A percentile compares a stretch with the other conserved stretches of the same genome.
Conservation (phyloP, 1,140 invertebrate genomes). For the Diorhabda elongata region DNA sequence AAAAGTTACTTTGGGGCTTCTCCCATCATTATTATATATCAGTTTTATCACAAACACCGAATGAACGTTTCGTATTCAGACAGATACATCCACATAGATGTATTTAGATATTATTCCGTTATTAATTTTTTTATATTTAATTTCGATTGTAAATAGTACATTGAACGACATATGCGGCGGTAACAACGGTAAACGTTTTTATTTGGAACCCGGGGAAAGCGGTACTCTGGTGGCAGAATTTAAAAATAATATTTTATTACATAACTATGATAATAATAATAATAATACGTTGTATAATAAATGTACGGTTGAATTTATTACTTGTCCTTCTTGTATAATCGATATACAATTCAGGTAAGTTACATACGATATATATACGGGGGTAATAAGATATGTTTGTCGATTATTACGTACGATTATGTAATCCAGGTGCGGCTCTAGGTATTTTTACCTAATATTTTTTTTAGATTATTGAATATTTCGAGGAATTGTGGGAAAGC, state of each 20-base stretch:
- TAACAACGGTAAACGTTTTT: constrained; percentile 57
- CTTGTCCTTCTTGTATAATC: constrained; percentile 68
- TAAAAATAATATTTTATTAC: constrained; percentile 51
- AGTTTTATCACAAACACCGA: constrained; percentile 4
- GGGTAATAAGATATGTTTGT: no score
- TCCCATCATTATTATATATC: constrained; percentile 7
- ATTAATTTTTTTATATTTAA: not conserved
- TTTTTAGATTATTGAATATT: constrained; percentile 45
- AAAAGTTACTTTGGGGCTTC: constrained; percentile 11
- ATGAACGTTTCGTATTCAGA: not conserved
- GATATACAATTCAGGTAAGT: constrained; percentile 55
- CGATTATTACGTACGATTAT: no score
- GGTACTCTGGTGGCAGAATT: constrained; percentile 46
- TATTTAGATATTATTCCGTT: not conserved
- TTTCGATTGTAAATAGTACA: not conserved
- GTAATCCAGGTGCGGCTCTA: no score
- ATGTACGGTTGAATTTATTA: constrained; percentile 65
- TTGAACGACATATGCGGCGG: constrained; percentile 55
- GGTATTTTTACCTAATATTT: constrained; percentile 4
- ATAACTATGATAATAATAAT: constrained; percentile 9
- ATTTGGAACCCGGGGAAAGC: constrained; percentile 58
- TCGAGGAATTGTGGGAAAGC: constrained; percentile 44
- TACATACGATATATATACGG: no score
- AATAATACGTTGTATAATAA: constrained; percentile 47
- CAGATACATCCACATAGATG: not conserved